A percentile compares a stretch with the other conserved stretches of the same genome.
These are phyloP conservation scores for Takifugu rubripes DNA, from an alignment of 2,797 vertebrate species.

Conservation along the genomic window DNA sequence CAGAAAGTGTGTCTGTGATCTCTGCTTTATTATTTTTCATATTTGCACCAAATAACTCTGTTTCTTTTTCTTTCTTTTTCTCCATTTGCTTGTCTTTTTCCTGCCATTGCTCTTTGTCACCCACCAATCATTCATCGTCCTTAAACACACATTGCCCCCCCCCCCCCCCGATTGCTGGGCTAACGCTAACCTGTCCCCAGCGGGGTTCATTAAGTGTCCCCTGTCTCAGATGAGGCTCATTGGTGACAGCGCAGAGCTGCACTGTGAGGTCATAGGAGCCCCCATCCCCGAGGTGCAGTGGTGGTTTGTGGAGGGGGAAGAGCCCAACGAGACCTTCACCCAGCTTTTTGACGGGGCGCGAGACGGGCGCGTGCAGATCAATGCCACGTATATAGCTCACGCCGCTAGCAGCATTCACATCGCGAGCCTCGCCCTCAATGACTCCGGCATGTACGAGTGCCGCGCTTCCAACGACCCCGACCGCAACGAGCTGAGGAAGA, in stretches of 20 bases:
- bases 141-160: constrained; percentile 12
- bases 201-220: constrained; percentile 87
- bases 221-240: constrained; percentile 83
- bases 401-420: constrained; percentile 85
- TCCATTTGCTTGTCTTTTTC: constrained; percentile 45
- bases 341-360: constrained; percentile 90
- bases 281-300: constrained; percentile 95
- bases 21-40: constrained; percentile 47
- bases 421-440: constrained; percentile 75
- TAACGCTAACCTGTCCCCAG: constrained; percentile 62
- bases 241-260: constrained; percentile 78
- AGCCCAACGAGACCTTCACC: constrained; percentile 77
- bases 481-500: constrained; percentile 91
- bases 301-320: constrained; percentile 85
- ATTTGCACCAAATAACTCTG: constrained; percentile 67
- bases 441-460: constrained; percentile 91
- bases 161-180: constrained; percentile 26
- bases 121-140: constrained; percentile 46
- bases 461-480: constrained; percentile 94
- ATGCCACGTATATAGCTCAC: constrained; percentile 85
- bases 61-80: constrained; percentile 43
- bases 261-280: constrained; percentile 88
- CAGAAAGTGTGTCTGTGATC: constrained; percentile 36
- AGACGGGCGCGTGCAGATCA: constrained; percentile 82
- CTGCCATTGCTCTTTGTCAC: constrained; percentile 45